A percentile compares a stretch with the other conserved stretches of the same genome.
Conservation (phyloP, 2,113 vertebrate species). For the Accipiter cooperii region DNA sequence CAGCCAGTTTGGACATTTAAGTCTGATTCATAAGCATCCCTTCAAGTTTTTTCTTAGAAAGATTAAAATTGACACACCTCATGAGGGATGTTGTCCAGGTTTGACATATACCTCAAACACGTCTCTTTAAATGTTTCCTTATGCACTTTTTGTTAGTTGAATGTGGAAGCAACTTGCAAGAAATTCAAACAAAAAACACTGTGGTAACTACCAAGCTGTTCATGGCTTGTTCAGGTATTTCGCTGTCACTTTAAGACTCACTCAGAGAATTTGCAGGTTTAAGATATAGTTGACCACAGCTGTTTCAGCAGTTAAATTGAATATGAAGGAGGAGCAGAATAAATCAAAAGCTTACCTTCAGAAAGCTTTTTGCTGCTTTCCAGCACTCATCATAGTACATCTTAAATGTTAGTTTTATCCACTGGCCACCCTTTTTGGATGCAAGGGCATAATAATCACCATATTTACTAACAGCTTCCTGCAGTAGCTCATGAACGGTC, state of each 20-base stretch:
- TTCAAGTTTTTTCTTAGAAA: neutral
- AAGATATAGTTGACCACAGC: neutral
- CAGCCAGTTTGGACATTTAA: neutral
- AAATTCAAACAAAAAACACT: neutral
- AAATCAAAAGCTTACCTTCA: constrained; percentile 76
- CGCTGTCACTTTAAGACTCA: neutral
- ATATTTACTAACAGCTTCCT: constrained; percentile 67
- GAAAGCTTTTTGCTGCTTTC: constrained; percentile 82
- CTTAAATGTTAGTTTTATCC: constrained; percentile 73
- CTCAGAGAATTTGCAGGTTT: neutral
- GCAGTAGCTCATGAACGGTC: constrained; percentile 79
- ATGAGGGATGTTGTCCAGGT: neutral
- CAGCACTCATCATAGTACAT: constrained; percentile 84
- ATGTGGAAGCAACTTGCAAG: neutral
- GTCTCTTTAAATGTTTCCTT: neutral
- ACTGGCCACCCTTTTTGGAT: constrained; percentile 74
- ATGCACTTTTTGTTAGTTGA: neutral
- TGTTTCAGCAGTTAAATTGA: neutral
- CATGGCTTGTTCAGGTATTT: neutral
- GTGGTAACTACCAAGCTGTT: neutral
- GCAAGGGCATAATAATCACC: constrained; percentile 71
- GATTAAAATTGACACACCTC: neutral
- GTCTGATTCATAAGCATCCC: neutral
- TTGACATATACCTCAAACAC: neutral
- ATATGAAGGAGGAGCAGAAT: neutral